Evolutionary conservation across 2,797 vertebrate species (phyloP), one percentile per base, ranked within the genome.

Genomic region (Anolis apletophallus): DNA sequence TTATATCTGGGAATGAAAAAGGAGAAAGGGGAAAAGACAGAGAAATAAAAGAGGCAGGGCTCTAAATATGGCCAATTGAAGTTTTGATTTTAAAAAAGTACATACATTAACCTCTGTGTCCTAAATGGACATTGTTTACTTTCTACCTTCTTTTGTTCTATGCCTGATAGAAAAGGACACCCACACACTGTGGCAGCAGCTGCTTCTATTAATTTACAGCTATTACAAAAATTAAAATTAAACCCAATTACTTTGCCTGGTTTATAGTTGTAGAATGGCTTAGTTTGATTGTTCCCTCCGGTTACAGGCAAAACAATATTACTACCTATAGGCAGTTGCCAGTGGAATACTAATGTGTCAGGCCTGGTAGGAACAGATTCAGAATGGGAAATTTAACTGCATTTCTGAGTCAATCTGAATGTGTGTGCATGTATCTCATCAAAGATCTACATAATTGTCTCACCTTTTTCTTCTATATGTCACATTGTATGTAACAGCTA

Each of bases 181-280:
- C 95, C 95, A 96, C 96, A 96, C 95, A 96, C 95, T 96, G 93
- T 95, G 95, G 94, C 89, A 96, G 95, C 96, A 97, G 96, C 95
- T 97, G 96, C 93, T 97, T 96, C 95, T 97, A 96, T 97, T 97
- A 97, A 97, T 97, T 97, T 95, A 93, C 96, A 95, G 93, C 93
- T 94, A 97, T 96, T 96, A 96, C 95, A 97, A 97, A 96, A 96
- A 96, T 96, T 96, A 97, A 98, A 97, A 98, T 97, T 96, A 97
- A 97, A 97, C 95, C 95, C 95, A 98, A 98, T 98, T 97, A 97
- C 96, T 96, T 94, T 88, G 95, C 94, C 95, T 96, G 94, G 92
- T 97, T 96, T 96, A 96, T 95, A 96, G 96, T 94, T 64, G 79
- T 91, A 90, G 93, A 96, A 95, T 83, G 76, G 94, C 94, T 95